Conservation (phyloP, 1,140 invertebrate genomes). For the Delia radicum region DNA sequence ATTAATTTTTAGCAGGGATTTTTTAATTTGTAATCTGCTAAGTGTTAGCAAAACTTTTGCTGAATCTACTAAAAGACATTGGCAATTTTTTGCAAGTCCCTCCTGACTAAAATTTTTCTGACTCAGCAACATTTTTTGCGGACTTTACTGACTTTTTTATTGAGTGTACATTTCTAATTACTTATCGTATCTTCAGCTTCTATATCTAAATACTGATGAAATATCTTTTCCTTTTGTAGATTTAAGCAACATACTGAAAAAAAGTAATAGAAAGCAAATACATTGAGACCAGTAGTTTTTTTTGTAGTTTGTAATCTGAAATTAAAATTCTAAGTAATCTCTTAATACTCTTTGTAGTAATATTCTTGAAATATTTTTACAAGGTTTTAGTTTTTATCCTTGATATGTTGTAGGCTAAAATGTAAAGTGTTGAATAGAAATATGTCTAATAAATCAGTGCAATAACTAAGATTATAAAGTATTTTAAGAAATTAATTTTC, state of each 20-base stretch:
- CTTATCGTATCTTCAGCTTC: background rate
- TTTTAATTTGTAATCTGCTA: too few species aligned
- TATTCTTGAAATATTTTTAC: background rate
- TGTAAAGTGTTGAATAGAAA: background rate
- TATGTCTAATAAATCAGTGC: background rate
- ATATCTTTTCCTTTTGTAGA: background rate
- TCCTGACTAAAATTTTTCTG: too few species aligned
- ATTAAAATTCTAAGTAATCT: background rate
- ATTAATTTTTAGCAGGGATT: too few species aligned
- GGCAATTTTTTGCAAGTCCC: too few species aligned
- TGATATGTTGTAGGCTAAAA: background rate
- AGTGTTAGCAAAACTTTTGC: too few species aligned
- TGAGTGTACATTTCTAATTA: background rate
- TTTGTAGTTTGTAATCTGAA: background rate
- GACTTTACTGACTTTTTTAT: too few species aligned
- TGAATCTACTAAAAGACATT: too few species aligned
- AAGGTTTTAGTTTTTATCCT: background rate
- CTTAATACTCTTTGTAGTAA: background rate
- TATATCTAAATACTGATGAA: background rate
- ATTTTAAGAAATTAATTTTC: background rate
- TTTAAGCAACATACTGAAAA: background rate
- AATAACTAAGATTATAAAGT: background rate
- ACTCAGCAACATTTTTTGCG: too few species aligned
- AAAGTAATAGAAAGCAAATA: background rate
- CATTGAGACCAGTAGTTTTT: background rate